phyloP scores from a whole-genome alignment of 2,888 invertebrate species.

The Drosophila mayaguana region DNA sequence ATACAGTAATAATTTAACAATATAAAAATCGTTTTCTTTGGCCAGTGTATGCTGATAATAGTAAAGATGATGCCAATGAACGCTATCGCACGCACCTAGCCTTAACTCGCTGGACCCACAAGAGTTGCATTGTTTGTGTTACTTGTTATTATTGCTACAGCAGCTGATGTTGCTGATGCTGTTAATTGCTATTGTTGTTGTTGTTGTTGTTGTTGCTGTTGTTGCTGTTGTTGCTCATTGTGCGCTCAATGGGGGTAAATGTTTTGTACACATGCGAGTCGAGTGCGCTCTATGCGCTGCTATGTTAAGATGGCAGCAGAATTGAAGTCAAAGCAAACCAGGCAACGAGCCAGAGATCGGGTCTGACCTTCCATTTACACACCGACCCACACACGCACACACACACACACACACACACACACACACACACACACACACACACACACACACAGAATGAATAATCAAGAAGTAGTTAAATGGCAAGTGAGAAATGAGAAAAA shows the following conservation, averaged over 20 bases:
- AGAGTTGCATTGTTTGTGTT: slow-evolving; percentile 24
- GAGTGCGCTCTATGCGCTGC: slow-evolving; percentile 9
- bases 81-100: slow-evolving; percentile 58
- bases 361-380: slow-evolving; percentile 69
- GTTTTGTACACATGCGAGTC: slow-evolving; percentile 24
- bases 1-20: not conserved
- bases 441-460: slow-evolving; percentile 42
- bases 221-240: slow-evolving; percentile 31
- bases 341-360: slow-evolving; percentile 64
- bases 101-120: slow-evolving; percentile 12
- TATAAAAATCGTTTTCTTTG: not conserved
- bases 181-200: slow-evolving; percentile 54
- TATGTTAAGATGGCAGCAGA: slow-evolving; percentile 36
- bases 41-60: slow-evolving; percentile 33
- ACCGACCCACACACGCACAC: slow-evolving; percentile 26
- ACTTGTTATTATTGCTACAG: slow-evolving; percentile 29
- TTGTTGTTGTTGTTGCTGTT: slow-evolving; percentile 42
- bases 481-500: slow-evolving; percentile 63
- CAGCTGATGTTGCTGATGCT: slow-evolving; percentile 40
- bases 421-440: slow-evolving; percentile 26
- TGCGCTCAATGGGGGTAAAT: slow-evolving; percentile 43
- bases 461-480: slow-evolving; percentile 80
- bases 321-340: slow-evolving; percentile 78
- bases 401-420: slow-evolving; percentile 10
- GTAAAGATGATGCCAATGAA: slow-evolving; percentile 68